Percentiles rank a stretch among this genome's conserved stretches.
phyloP scores from a whole-genome alignment of 2,797 vertebrate species.

The Rousettus madagascariensis region DNA sequence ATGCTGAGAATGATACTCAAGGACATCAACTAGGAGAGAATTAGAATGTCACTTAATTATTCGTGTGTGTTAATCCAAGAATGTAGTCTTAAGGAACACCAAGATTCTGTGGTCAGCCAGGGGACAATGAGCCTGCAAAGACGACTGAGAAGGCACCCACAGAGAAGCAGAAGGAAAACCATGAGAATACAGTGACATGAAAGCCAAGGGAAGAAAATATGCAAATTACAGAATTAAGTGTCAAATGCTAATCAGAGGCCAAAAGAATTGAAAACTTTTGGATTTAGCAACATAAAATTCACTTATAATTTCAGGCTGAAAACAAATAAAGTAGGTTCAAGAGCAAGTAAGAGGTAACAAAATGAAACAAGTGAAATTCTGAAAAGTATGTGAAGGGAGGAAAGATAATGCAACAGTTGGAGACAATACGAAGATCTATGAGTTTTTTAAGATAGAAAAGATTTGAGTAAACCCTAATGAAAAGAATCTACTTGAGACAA shows the following conservation, averaged over 20 bases:
- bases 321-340: neutral
- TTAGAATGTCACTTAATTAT: neutral
- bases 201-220: neutral
- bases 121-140: neutral
- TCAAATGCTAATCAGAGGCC: neutral
- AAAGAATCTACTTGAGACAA: neutral
- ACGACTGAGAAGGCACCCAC: neutral
- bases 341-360: neutral
- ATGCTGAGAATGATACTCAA: neutral
- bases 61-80: neutral
- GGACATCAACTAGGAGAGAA: neutral
- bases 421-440: neutral
- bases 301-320: neutral
- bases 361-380: neutral
- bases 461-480: neutral
- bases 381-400: neutral
- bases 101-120: neutral
- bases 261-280: slow-evolving; percentile 1
- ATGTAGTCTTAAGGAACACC: neutral
- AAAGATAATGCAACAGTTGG: neutral
- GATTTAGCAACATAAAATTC: neutral
- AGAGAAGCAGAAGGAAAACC: neutral
- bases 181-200: neutral
- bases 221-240: neutral
- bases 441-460: neutral